phyloP scores from a whole-genome alignment of 1,140 invertebrate genomes.

The Drosophila lowei region DNA sequence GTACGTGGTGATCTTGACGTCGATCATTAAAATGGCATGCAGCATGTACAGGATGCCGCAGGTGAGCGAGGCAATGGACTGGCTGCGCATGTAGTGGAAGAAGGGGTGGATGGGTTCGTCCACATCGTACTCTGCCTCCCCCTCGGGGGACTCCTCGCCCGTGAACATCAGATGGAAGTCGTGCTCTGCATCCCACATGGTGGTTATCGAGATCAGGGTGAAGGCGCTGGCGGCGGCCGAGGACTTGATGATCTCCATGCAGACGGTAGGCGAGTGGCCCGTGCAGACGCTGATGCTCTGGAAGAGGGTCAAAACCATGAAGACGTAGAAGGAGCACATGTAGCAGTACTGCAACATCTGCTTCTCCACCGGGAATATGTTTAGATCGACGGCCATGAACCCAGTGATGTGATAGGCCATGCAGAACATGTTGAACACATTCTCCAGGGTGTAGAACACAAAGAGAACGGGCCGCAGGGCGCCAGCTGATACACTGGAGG shows the following conservation, averaged over 20 bases:
- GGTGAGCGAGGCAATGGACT: constrained; percentile 27
- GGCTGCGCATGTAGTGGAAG: constrained; percentile 10
- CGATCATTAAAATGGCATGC: constrained; percentile 35
- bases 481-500: background rate
- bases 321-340: constrained; percentile 24
- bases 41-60: constrained; percentile 44
- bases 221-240: constrained; percentile 17
- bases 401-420: constrained; percentile 35
- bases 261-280: constrained; percentile 14
- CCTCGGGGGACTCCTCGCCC: background rate
- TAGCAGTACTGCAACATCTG: constrained; percentile 21
- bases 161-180: constrained; percentile 22
- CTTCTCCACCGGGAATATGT: background rate
- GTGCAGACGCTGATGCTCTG: constrained; percentile 48
- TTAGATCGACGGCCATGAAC: constrained; percentile 7
- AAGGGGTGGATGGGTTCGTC: constrained; percentile 23
- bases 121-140: background rate
- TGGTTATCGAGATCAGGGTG: constrained; percentile 13
- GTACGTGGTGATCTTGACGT: constrained; percentile 23
- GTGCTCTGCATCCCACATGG: constrained; percentile 43
- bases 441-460: constrained; percentile 37
- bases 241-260: constrained; percentile 23
- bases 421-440: constrained; percentile 36
- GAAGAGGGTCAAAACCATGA: constrained; percentile 41
- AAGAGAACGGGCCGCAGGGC: constrained; percentile 36